Evolutionary conservation across 2,113 vertebrate species (phyloP).

Genomic region (Lasiurus cinereus): DNA sequence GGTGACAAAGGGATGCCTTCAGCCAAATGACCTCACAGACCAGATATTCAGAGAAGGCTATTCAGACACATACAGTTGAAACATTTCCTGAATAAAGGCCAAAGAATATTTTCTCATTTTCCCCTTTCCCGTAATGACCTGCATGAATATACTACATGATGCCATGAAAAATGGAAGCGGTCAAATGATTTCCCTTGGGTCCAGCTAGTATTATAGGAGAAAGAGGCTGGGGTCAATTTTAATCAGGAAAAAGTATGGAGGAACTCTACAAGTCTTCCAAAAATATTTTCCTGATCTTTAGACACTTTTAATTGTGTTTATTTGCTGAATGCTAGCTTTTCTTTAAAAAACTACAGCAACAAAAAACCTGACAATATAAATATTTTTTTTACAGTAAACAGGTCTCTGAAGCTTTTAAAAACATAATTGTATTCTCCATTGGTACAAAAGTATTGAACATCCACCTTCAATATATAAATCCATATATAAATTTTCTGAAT

Average conservation of each 20-base stretch:
- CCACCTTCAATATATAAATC: neutral
- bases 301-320: neutral
- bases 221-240: neutral
- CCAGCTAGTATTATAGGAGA: neutral
- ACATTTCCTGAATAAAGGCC: slow-evolving; percentile 56
- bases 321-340: slow-evolving; percentile 35
- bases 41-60: slow-evolving; percentile 53
- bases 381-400: neutral
- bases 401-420: neutral
- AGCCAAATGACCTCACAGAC: slow-evolving; percentile 70
- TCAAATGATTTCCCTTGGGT: neutral
- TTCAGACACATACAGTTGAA: slow-evolving; percentile 52
- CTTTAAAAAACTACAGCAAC: neutral
- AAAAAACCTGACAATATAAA: neutral
- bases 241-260: neutral
- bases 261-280: neutral
- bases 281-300: neutral
- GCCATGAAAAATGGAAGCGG: neutral
- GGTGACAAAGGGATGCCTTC: slow-evolving; percentile 34
- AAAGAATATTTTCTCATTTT: slow-evolving; percentile 51
- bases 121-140: neutral
- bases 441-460: neutral
- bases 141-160: neutral
- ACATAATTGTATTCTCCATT: neutral
- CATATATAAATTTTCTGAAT: slow-evolving; percentile 3